A percentile compares a stretch with the other conserved stretches of the same genome.
These are phyloP conservation scores for Eupithecia pulchellata DNA, from an alignment of 2,888 invertebrate genomes.

Conservation along the genomic window DNA sequence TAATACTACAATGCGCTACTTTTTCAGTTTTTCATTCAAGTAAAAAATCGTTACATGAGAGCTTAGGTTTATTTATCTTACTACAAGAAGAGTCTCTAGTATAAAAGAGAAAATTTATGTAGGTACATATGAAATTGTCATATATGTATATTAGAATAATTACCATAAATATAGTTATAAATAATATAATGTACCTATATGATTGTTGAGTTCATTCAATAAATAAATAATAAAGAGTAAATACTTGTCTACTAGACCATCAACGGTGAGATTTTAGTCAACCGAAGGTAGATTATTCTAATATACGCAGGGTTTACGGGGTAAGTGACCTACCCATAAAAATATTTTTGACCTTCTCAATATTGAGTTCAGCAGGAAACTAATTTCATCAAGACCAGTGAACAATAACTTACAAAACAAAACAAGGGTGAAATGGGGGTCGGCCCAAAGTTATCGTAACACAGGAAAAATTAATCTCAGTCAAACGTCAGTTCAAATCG, in stretches of 20 bases:
- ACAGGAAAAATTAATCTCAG: slow-evolving; percentile 38
- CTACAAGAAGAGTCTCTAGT: too few species aligned
- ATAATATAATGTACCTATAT: too few species aligned
- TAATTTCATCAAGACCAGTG: background rate
- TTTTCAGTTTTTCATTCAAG: too few species aligned
- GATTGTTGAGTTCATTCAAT: too few species aligned
- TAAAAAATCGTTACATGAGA: too few species aligned
- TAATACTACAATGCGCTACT: too few species aligned
- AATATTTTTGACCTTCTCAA: background rate
- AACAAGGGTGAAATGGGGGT: slow-evolving; percentile 13
- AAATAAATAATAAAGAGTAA: too few species aligned
- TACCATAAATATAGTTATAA: too few species aligned
- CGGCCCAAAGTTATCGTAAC: slow-evolving; percentile 11
- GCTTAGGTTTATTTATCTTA: too few species aligned
- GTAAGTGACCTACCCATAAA: background rate
- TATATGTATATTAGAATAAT: too few species aligned
- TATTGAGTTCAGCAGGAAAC: background rate
- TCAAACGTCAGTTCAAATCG: slow-evolving; percentile 42
- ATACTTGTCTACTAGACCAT: background rate
- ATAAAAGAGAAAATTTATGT: too few species aligned
- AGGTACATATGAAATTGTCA: too few species aligned
- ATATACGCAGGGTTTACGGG: background rate
- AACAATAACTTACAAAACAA: slow-evolving; percentile 10
- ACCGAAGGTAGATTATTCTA: background rate
- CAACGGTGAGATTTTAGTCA: background rate